Evolutionary conservation across 2,888 invertebrate species (phyloP), one percentile per base, ranked within the genome.

Genomic region (Napeogenes sylphis): DNA sequence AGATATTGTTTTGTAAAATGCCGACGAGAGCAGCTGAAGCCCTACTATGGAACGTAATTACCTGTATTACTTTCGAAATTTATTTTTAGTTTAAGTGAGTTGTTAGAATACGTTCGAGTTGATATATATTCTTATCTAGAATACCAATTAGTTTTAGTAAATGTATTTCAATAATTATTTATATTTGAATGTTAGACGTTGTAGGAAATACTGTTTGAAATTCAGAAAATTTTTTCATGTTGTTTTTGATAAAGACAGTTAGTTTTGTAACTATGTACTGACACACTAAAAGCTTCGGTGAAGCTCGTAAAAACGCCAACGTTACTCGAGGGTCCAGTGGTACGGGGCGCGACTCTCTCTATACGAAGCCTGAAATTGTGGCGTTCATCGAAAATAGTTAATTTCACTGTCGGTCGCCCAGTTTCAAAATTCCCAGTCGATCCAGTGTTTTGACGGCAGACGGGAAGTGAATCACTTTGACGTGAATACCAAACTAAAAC

Each of bases 371-470:
- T 70, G 72, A 72, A 76, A 73, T 71, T 72, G 68, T 65, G 66
- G 61, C 67, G 69, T 72, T 66, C 71, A 74, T 74, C 71, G 70
- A 73, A 75, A 74, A 75, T 73, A 73, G 76, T 76, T 76, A 76
- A 76, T 76, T 75, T 74, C 61, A 67, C 66, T 66, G 73, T 70
- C 71, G 65, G 63, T 67, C 57, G 59, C 57, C 64, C 65, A 62
- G 67, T 62, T 65, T 63, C 64, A 65, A 68, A 70, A 68, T 65
- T 61, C 55, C 64, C 68, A 56, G 64, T 56, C 64, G 62, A 55
- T 65, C 55, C 56, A 59, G 58, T 62, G 61, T 68, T 67, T 63
- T 70, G 69, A 65, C 68, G 65, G 55, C 58, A 51, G 58, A 55
- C 62, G 57, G 57, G 63, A 38, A 32, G 57, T 55, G 47, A 59